These are phyloP conservation scores for Premnoplex brunnescens DNA, from an alignment of 2,797 vertebrate genomes.

Conservation along the genomic window DNA sequence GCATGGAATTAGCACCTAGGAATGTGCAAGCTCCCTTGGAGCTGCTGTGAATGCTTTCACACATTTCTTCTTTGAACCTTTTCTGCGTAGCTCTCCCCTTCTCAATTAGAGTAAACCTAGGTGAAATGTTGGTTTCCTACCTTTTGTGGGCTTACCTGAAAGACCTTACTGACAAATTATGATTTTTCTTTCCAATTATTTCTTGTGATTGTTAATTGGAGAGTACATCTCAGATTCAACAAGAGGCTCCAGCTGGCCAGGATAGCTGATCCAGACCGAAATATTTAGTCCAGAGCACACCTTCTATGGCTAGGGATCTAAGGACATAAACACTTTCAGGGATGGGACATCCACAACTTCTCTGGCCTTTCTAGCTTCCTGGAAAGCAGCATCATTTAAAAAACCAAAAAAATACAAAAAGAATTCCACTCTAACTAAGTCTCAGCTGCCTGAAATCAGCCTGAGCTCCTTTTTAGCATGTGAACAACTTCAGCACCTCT, in stretches of 20 bases:
- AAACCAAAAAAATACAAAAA: not conserved
- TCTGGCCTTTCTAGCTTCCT: not conserved
- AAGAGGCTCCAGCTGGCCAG: not conserved
- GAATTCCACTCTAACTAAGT: not conserved
- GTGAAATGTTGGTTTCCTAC: not conserved
- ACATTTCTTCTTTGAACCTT: not conserved
- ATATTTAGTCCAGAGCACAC: not conserved
- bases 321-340: not conserved
- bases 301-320: not conserved
- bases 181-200: not conserved
- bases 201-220: not conserved
- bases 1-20: not conserved
- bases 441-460: not conserved
- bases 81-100: not conserved
- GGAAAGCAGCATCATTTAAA: not conserved
- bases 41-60: fast-evolving
- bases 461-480: not conserved
- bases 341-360: not conserved
- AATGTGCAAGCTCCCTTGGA: not conserved
- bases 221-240: not conserved
- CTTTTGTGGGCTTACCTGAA: not conserved
- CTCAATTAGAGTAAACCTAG: not conserved
- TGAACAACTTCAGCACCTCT: not conserved
- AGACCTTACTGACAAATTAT: not conserved
- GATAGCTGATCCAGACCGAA: not conserved